Evolutionary conservation across 2,888 invertebrate species (phyloP), one percentile per base, ranked within the genome.

Genomic region (Trypoxylon attenuatum): DNA sequence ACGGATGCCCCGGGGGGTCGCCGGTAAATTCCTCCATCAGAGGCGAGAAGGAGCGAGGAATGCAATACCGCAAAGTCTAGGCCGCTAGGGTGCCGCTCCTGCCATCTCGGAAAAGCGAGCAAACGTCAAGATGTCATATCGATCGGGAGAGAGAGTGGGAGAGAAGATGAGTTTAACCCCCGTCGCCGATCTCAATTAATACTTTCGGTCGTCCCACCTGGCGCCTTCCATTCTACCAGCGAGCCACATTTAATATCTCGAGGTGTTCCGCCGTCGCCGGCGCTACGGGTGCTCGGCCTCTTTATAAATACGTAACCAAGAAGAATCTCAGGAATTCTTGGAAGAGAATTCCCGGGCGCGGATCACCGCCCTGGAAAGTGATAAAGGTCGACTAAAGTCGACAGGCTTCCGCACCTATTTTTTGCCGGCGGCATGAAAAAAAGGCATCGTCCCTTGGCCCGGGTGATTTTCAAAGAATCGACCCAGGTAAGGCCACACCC

Each of bases 401-500:
- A 23, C 22, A 59, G 22, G 33, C 13, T 33, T 33, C 33, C n/a
- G 33, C 13, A 2, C n/a, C 33, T 33, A 49, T 54, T 46, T 41
- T 29, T 33, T 29, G 6, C 4, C 18, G 10, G n/a, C 1, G 8
- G 22, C 16, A 29, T 33, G 33, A 43, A 25, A 29, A n/a, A 42
- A 23, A 38, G 15, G 6, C 27, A 16, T 18, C 43, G 6, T 15
- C 39, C 21, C 38, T 6, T 23, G 6, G 15, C 53, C 57, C 64
- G 46, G 66, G 66, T 70, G 70, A 77, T 76, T 75, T 79, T 74
- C 71, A 59, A 57, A 62, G 69, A 78, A 82, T 74, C 78, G 79
- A 77, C 76, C 54, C 78, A 78, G 77, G 76, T 80, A 70, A 74
- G 71, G 78, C 76, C 78, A 69, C 78, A 77, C 73, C 77, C 77